These are phyloP conservation scores for Tiliqua scincoides DNA, from an alignment of 2,113 vertebrate genomes.

Conservation along the genomic window DNA sequence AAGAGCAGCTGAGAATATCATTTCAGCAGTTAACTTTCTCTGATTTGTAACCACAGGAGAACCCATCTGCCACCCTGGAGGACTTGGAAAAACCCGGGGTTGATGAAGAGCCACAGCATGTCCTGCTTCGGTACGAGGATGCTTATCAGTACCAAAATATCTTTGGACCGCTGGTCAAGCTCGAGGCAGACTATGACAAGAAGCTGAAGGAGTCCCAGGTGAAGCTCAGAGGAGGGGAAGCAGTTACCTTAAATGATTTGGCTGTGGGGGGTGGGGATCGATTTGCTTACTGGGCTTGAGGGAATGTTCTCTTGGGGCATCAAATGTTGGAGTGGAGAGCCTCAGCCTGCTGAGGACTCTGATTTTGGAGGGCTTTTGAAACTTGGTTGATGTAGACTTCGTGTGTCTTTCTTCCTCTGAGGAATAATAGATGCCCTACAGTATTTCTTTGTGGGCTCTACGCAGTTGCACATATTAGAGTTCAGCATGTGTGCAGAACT, in stretches of 20 bases:
- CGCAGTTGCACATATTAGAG: no score
- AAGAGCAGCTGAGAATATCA: background rate
- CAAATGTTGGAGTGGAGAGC: background rate
- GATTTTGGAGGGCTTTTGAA: background rate
- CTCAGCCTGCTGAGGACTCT: background rate
- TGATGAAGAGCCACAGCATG: slow-evolving; percentile 97
- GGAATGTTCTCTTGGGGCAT: background rate
- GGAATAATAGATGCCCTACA: background rate
- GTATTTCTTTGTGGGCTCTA: background rate
- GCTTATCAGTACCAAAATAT: slow-evolving; percentile 99
- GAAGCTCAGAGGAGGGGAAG: background rate
- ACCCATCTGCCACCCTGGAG: slow-evolving; percentile 94
- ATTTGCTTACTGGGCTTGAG: background rate
- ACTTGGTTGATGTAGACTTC: background rate
- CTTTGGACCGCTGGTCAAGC: slow-evolving; percentile 96
- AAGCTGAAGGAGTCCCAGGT: slow-evolving; percentile 99
- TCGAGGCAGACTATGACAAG: slow-evolving; percentile 98
- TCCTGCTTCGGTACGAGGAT: slow-evolving; percentile 95
- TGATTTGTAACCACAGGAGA: slow-evolving; percentile 80
- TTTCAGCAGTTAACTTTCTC: background rate
- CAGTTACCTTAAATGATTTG: background rate
- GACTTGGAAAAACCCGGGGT: slow-evolving; percentile 98
- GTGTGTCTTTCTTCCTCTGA: background rate
- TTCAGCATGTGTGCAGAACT: no score
- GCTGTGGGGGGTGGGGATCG: background rate